Percentiles rank a stretch among this genome's conserved stretches.
Evolutionary conservation across 2,888 invertebrate species (phyloP).

Genomic region (Tiliacea aurago): DNA sequence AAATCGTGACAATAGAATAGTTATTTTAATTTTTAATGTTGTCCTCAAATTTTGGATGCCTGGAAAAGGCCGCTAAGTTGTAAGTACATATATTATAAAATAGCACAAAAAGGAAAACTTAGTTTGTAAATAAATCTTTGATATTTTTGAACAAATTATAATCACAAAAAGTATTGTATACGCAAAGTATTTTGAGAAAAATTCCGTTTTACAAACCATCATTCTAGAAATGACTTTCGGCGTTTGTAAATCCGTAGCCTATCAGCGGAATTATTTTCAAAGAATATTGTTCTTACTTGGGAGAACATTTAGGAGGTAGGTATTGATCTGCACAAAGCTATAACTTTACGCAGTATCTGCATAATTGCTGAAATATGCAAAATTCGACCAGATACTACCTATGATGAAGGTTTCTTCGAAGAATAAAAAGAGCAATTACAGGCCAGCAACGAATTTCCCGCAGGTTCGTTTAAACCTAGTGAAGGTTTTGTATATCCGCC

Average conservation of each 20-base stretch:
- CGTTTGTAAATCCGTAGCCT: neutral
- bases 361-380: slow-evolving; percentile 64
- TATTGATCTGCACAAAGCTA: slow-evolving; percentile 58
- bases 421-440: slow-evolving; percentile 34
- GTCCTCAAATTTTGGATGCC: too few relatives aligned
- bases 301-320: slow-evolving; percentile 31
- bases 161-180: slow-evolving; percentile 7
- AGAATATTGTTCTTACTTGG: slow-evolving; percentile 29
- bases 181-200: neutral
- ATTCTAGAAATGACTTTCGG: slow-evolving; percentile 16
- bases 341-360: slow-evolving; percentile 56
- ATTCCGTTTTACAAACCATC: slow-evolving; percentile 9
- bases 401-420: slow-evolving; percentile 23
- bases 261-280: slow-evolving; percentile 29
- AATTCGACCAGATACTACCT: slow-evolving; percentile 38
- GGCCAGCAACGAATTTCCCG: slow-evolving; percentile 12
- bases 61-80: too few relatives aligned
- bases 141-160: neutral
- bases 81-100: too few relatives aligned
- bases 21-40: too few relatives aligned
- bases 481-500: slow-evolving; percentile 15
- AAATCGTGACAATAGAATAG: too few relatives aligned
- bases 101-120: too few relatives aligned
- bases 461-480: slow-evolving; percentile 12
- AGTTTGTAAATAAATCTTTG: too few relatives aligned